Percentiles rank a stretch among this genome's conserved stretches.
Evolutionary conservation across 2,797 vertebrate species (phyloP).

Genomic region (Neoniphon sammara): DNA sequence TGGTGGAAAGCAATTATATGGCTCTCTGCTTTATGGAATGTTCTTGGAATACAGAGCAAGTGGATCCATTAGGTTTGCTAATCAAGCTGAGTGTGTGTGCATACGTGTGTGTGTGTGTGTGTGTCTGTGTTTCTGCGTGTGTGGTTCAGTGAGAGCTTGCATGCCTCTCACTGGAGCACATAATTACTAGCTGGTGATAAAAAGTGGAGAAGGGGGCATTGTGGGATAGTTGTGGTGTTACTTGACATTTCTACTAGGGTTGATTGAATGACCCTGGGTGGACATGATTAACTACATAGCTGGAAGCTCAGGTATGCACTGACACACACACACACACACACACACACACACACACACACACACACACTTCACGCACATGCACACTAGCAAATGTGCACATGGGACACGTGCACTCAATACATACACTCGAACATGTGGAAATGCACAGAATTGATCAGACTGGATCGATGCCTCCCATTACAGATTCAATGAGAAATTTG

Average conservation of each 20-base stretch:
- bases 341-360: too few relatives aligned
- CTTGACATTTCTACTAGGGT: conserved; percentile 47
- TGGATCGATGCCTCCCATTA: conserved; percentile 12
- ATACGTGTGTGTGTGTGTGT: conserved; percentile 21
- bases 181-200: conserved; percentile 76
- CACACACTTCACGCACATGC: too few relatives aligned
- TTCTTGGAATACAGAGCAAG: conserved; percentile 74
- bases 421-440: background rate
- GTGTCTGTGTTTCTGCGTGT: background rate
- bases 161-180: conserved; percentile 74
- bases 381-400: background rate
- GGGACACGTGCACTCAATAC: background rate
- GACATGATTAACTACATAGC: conserved; percentile 64
- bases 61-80: conserved; percentile 72
- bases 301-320: conserved; percentile 58
- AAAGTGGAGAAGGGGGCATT: conserved; percentile 66
- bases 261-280: conserved; percentile 63
- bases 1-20: conserved; percentile 71
- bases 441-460: background rate
- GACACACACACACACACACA: conserved; percentile 19
- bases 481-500: conserved; percentile 12
- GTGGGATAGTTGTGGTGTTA: conserved; percentile 56
- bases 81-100: conserved; percentile 63
- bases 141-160: conserved; percentile 35
- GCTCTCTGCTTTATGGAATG: conserved; percentile 70